Conservation (phyloP, 2,113 vertebrate genomes). For the Triplophysa tibetana region DNA sequence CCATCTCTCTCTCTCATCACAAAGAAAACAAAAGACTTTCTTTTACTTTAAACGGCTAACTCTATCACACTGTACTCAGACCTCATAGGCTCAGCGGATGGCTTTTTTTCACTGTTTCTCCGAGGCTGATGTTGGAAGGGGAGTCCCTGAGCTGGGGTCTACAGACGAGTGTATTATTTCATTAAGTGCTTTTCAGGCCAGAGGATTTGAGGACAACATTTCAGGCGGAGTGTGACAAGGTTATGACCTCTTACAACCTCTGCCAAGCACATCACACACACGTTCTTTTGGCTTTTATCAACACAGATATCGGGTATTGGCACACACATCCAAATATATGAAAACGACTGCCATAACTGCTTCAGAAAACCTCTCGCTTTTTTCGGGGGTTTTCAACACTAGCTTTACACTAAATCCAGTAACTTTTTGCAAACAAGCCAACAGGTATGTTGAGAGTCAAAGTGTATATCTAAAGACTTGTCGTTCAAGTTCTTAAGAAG, state of each 20-base stretch:
- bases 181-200: slow-evolving; percentile 88
- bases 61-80: slow-evolving; percentile 33
- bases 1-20: slow-evolving; percentile 31
- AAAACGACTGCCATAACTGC: not conserved
- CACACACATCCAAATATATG: not conserved
- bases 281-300: slow-evolving; percentile 6
- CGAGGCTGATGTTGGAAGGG: slow-evolving; percentile 45
- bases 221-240: slow-evolving; percentile 88
- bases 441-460: no score
- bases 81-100: slow-evolving; percentile 39
- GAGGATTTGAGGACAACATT: slow-evolving; percentile 86
- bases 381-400: no score
- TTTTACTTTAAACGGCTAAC: not conserved
- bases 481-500: not conserved
- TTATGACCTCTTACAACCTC: slow-evolving; percentile 89
- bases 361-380: not conserved
- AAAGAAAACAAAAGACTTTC: slow-evolving; percentile 1
- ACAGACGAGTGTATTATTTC: slow-evolving; percentile 88
- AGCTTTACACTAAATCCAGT: no score
- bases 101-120: slow-evolving; percentile 35
- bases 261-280: slow-evolving; percentile 49
- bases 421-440: no score
- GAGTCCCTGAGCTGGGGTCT: slow-evolving; percentile 60
- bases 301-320: not conserved
- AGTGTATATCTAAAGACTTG: no score